Evolutionary conservation across 1,140 invertebrate genomes (phyloP), one percentile per base, ranked within the genome.

Genomic region (Trialeurodes vaporariorum): DNA sequence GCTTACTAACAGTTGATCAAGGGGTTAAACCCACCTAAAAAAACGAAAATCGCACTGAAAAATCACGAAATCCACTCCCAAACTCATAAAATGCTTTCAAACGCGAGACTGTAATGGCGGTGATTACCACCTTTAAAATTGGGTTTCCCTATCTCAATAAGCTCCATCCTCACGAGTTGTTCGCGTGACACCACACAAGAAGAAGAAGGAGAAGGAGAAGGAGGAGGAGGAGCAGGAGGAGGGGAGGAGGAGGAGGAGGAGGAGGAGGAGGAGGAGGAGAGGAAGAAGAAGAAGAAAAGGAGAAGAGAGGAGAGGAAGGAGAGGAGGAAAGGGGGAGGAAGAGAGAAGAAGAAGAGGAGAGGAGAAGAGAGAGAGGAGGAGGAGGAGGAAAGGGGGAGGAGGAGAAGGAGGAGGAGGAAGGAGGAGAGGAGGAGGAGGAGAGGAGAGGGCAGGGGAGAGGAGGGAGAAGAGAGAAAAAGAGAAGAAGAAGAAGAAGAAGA

Each of bases 211-310:
- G 27, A 17, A 65, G 64, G 1, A 60, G 66, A 59, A 63, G 65
- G 9, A 61, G 34, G 1, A 67, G 69, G 17, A 70, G 63, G 24
- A 69, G 61, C 24, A 70, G 25, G 13, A 67, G 61, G 2, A 65
- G 25, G 25, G 58, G 25, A 22, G 25, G 49, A n/a, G 24, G 27
- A 23, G 59, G 61, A 40, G 34, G 65, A 2, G 64, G 63, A 12
- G 61, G 2, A 40, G 63, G 63, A 49, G 65, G 22, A 23, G 64
- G 25, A 1, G 67, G 61, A n/a, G 61, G 64, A 5, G 66, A 17
- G 59, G 61, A 63, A 2, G 63, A 25, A 40, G 62, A 9, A 12
- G 22, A 49, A 27, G 13, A 27, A 63, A 13, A 23, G 21, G 22
- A 22, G 13, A 13, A 25, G 25, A 26, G 22, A 64, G 25, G 23